Base-by-base conservation (phyloP, 2,797 vertebrate species). In the Neosalanx taihuensis region DNA sequence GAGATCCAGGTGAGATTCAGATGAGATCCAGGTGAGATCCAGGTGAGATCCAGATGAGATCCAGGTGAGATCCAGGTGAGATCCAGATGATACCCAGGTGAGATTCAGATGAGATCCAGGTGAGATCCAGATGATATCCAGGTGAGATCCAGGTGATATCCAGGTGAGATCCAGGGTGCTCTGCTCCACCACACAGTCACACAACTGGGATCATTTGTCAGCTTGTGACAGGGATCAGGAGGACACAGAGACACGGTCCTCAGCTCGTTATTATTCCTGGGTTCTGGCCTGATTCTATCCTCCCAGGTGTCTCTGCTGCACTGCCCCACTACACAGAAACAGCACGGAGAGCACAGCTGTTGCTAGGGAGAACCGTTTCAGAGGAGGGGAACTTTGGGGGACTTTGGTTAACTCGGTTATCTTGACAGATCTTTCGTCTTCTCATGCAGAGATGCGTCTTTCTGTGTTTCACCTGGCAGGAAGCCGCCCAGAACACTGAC, bases 191-290 rank as follows among this genome's bases (percentile, higher is more conserved):
- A n/a, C 64, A 29, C 51, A 46, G 18, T 60, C 60, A 7, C 29
- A 30, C 49, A 59, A 60, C 35, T 70, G 71, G 51, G 49, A 13
- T 72, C 59, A 7, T 46, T 20, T 30, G 18, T 46, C 69, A 53
- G 17, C 60, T 60, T 46, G 63, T 72, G 70, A 69, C 5, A 46
- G 65, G 69, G 71, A 82, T 75, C 69, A 75, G 60, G 66, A 9
- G 37, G 70, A 72, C 26, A 61, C 37, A 81, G 41, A 66, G 46
- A 75, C 61, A 57, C 33, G 30, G 33, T 49, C 77, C 73, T 76
- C 76, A 78, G 74, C 62, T 71, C 15, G 74, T 68, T 75, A 79
- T 73, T 75, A 46, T 67, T 35, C 18, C 20, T n/a, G 30, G 23
- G 23, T 33, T 33, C 61, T 53, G 49, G 31, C 18, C 60, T 56